Percentiles rank a stretch among this genome's conserved stretches.
Conservation (phyloP, 2,797 vertebrate genomes). For the Karalla daura region DNA sequence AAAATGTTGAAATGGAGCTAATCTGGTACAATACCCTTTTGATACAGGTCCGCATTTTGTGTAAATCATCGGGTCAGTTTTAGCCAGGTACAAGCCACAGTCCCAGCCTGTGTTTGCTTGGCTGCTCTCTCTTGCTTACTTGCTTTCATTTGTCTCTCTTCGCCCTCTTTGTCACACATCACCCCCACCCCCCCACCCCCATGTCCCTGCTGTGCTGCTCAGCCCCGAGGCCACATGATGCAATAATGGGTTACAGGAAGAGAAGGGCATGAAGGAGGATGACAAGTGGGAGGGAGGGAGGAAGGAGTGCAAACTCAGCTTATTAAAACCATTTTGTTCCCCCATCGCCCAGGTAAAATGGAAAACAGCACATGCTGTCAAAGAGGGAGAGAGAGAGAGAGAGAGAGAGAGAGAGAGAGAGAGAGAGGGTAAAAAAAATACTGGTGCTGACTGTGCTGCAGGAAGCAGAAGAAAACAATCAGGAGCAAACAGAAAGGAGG, state of each 20-base stretch:
- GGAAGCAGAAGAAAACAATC: slow-evolving; percentile 19
- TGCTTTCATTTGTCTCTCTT: slow-evolving; percentile 7
- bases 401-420: slow-evolving; percentile 12
- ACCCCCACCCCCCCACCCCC: background rate
- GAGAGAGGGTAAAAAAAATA: slow-evolving; percentile 8
- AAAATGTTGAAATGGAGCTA: no score
- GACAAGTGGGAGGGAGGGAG: slow-evolving; percentile 11
- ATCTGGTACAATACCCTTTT: no score
- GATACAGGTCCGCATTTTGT: no score
- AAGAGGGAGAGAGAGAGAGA: slow-evolving; percentile 2
- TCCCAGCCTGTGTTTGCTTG: background rate
- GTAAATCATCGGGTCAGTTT: background rate
- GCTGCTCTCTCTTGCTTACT: background rate
- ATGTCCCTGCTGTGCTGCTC: slow-evolving; percentile 9
- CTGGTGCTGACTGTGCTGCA: background rate
- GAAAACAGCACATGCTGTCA: slow-evolving; percentile 13
- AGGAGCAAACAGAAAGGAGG: slow-evolving; percentile 11
- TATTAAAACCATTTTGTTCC: slow-evolving; percentile 40
- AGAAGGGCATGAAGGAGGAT: slow-evolving; percentile 1
- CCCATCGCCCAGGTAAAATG: slow-evolving; percentile 29
- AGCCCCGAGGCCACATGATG: slow-evolving; percentile 30
- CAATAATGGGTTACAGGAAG: slow-evolving; percentile 19
- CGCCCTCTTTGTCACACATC: background rate
- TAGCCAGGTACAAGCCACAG: background rate
- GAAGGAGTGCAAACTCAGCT: slow-evolving; percentile 16